Evolutionary conservation across 2,113 vertebrate genomes (phyloP).

Genomic region (Barbus barbus): DNA sequence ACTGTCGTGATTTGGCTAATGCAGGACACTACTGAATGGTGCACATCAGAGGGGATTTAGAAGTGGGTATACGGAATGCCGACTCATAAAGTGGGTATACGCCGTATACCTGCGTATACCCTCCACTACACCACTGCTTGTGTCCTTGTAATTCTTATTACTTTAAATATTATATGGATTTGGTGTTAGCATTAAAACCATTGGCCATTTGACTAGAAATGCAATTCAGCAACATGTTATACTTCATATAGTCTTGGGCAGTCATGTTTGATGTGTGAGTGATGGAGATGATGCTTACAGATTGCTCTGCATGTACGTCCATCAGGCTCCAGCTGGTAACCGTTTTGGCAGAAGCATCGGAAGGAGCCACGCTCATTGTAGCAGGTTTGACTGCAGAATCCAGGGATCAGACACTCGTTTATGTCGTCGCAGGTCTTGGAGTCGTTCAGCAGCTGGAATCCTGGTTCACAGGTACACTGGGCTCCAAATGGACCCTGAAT

Average conservation of each 20-base stretch:
- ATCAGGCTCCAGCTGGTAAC: slow-evolving; percentile 85
- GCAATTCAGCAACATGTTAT: neutral
- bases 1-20: no score
- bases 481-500: slow-evolving; percentile 95
- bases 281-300: slow-evolving; percentile 74
- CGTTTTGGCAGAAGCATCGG: slow-evolving; percentile 88
- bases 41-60: no score
- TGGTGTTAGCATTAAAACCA: neutral
- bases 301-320: slow-evolving; percentile 87
- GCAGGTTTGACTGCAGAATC: slow-evolving; percentile 95
- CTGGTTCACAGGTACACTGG: slow-evolving; percentile 87
- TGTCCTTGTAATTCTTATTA: neutral
- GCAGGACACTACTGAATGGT: no score
- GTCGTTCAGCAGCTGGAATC: slow-evolving; percentile 90
- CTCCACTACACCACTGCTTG: no score
- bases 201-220: neutral
- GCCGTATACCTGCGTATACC: no score
- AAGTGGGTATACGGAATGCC: no score
- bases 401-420: slow-evolving; percentile 87
- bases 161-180: neutral
- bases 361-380: slow-evolving; percentile 92
- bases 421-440: slow-evolving; percentile 94
- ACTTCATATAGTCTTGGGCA: neutral
- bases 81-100: no score
- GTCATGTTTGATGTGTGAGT: neutral